These are phyloP conservation scores for Philaenus spumarius DNA, from an alignment of 1,140 invertebrate genomes.

Conservation along the genomic window DNA sequence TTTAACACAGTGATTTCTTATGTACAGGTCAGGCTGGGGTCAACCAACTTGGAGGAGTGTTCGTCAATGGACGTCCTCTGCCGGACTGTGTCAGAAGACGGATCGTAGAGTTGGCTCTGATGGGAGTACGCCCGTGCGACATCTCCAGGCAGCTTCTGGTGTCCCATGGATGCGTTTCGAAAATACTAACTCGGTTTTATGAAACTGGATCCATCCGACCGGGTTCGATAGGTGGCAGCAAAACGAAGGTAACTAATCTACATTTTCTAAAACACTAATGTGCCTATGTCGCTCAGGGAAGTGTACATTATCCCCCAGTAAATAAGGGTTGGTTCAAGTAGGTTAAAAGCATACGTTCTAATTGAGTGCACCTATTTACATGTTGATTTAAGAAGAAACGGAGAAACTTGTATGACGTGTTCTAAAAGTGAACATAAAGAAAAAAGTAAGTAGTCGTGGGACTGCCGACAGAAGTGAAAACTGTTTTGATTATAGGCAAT, in stretches of 20 bases:
- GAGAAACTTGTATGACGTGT: too few species aligned
- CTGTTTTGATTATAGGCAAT: too few species aligned
- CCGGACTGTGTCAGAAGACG: conserved; percentile 89
- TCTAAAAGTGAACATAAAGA: too few species aligned
- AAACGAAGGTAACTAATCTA: conserved; percentile 92
- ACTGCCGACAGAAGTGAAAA: too few species aligned
- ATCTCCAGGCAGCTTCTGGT: conserved; percentile 92
- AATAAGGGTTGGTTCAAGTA: too few species aligned
- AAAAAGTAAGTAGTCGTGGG: too few species aligned
- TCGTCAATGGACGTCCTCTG: conserved; percentile 91
- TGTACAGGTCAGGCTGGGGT: conserved; percentile 81
- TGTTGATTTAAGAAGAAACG: too few species aligned
- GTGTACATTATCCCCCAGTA: too few species aligned
- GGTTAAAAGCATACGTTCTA: too few species aligned
- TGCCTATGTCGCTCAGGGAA: too few species aligned
- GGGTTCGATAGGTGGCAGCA: conserved; percentile 82
- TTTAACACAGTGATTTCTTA: background rate
- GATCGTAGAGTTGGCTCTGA: conserved; percentile 87
- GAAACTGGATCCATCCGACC: conserved; percentile 89
- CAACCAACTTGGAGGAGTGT: conserved; percentile 93
- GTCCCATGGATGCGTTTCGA: conserved; percentile 93
- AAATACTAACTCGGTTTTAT: conserved; percentile 94
- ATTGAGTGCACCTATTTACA: too few species aligned
- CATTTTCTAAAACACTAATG: too few species aligned
- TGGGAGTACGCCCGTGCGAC: conserved; percentile 90